Evolutionary conservation across 2,888 invertebrate species (phyloP).

Genomic region (Elaeidobius kamerunicus): DNA sequence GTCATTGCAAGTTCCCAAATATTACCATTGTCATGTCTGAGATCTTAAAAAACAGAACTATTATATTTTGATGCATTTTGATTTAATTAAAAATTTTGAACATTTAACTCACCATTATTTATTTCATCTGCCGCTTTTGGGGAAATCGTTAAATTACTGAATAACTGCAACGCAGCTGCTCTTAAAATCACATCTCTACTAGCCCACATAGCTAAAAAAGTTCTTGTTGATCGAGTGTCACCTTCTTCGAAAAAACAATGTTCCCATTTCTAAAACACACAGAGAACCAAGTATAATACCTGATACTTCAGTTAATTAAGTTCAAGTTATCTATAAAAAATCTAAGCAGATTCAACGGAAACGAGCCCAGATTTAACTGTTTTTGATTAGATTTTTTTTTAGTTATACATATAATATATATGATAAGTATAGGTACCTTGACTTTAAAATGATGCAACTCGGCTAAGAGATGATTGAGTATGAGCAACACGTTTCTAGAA

Average conservation of each 20-base stretch:
- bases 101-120: conserved; percentile 39
- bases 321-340: too few species aligned
- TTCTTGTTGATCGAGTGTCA: conserved; percentile 38
- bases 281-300: too few species aligned
- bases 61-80: conserved; percentile 1
- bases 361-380: too few species aligned
- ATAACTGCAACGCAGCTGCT: conserved; percentile 54
- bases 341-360: too few species aligned
- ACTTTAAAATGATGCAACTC: conserved; percentile 51
- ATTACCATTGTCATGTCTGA: conserved; percentile 24
- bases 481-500: conserved; percentile 53
- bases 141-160: conserved; percentile 49
- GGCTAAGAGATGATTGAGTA: conserved; percentile 54
- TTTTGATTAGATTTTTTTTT: too few species aligned
- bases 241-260: conserved; percentile 42
- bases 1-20: conserved; percentile 44
- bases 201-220: conserved; percentile 51
- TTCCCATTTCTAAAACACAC: conserved; percentile 44
- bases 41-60: conserved; percentile 37
- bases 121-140: conserved; percentile 42
- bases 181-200: conserved; percentile 55
- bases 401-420: too few species aligned
- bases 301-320: too few species aligned
- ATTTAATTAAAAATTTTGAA: too few species aligned
- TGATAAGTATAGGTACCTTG: too few species aligned